A percentile compares a stretch with the other conserved stretches of the same genome.
Evolutionary conservation across 2,888 invertebrate genomes (phyloP).

Genomic region (Isoperla grammatica): DNA sequence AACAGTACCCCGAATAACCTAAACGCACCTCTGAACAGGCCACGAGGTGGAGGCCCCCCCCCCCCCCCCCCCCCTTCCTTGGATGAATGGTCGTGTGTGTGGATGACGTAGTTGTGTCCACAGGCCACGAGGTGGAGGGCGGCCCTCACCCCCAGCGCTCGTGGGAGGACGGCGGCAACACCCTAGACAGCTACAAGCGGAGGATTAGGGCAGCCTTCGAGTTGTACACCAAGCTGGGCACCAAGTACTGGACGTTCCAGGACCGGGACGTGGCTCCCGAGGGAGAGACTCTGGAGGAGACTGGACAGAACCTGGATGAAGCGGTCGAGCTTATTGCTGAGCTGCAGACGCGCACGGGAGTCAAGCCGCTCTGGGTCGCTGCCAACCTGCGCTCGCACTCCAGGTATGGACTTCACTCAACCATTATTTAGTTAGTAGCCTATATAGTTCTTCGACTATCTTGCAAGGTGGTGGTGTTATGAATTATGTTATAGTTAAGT

Average conservation of each 20-base stretch:
- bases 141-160: constrained; percentile 44
- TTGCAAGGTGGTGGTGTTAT: too few relatives aligned
- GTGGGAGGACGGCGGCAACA: constrained; percentile 55
- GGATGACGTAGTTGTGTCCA: too few relatives aligned
- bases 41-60: too few relatives aligned
- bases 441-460: too few relatives aligned
- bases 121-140: constrained; percentile 43
- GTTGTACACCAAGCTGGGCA: constrained; percentile 55
- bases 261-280: constrained; percentile 57
- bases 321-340: constrained; percentile 52
- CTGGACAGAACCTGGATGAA: constrained; percentile 52
- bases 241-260: constrained; percentile 59
- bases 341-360: constrained; percentile 50
- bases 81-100: too few relatives aligned
- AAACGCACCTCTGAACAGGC: too few relatives aligned
- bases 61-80: too few relatives aligned
- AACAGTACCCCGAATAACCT: too few relatives aligned
- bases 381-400: constrained; percentile 57
- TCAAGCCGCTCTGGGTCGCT: constrained; percentile 58
- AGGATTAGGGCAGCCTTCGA: constrained; percentile 57
- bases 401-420: constrained; percentile 42
- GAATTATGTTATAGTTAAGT: too few relatives aligned
- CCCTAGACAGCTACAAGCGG: constrained; percentile 54
- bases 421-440: background rate
- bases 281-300: constrained; percentile 51